These are phyloP conservation scores for Etheostoma cragini DNA, from an alignment of 2,113 vertebrate genomes.

Conservation along the genomic window DNA sequence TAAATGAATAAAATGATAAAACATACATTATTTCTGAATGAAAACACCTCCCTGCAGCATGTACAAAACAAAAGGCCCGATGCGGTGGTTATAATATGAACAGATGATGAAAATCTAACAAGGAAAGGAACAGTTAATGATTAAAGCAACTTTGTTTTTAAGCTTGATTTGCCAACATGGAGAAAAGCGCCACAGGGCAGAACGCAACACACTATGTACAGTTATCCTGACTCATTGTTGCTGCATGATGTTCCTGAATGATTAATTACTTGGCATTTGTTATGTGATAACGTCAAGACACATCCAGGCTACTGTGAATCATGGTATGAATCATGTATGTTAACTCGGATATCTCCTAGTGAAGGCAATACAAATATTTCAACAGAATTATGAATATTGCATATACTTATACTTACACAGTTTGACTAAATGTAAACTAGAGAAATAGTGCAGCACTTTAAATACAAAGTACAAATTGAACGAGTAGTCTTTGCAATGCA, in stretches of 20 bases:
- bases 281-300: slow-evolving; percentile 9
- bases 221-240: slow-evolving; percentile 43
- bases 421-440: background rate
- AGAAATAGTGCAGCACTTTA: background rate
- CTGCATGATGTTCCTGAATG: slow-evolving; percentile 39
- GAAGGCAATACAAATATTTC: background rate
- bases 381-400: background rate
- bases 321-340: background rate
- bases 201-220: slow-evolving; percentile 41
- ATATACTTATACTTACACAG: background rate
- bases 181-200: slow-evolving; percentile 40
- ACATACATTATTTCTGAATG: background rate
- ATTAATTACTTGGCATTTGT: slow-evolving; percentile 15
- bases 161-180: slow-evolving; percentile 1
- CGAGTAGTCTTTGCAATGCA: background rate
- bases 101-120: background rate
- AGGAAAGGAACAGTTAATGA: slow-evolving; percentile 29
- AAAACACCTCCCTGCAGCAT: background rate
- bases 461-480: background rate
- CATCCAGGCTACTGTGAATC: slow-evolving; percentile 4
- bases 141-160: slow-evolving; percentile 30
- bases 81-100: background rate
- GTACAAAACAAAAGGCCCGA: too few species aligned
- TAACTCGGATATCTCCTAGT: background rate
- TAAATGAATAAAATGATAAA: background rate